Conservation (phyloP, 2,113 vertebrate genomes). For the Chamaea fasciata region DNA sequence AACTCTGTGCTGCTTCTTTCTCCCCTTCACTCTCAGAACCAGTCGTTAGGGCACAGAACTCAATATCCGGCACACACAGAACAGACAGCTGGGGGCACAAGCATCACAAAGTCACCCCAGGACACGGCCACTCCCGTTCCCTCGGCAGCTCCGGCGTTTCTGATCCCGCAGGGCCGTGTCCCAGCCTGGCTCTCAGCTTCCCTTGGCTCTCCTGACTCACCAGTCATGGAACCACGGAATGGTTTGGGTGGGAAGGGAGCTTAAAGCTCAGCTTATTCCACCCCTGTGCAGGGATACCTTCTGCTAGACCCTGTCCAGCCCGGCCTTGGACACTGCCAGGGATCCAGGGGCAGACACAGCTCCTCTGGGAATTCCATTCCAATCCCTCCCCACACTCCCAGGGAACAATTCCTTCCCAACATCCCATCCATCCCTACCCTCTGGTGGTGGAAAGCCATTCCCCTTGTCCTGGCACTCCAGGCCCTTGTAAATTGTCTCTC, state of each 20-base stretch:
- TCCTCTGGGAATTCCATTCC: background rate
- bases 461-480: background rate
- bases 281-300: background rate
- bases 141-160: background rate
- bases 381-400: background rate
- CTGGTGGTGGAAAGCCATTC: background rate
- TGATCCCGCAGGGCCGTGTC: background rate
- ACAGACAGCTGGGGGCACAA: too few species aligned
- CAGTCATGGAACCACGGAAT: too few species aligned
- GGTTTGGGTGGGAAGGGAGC: background rate
- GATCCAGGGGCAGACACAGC: background rate
- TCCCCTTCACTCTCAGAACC: too few species aligned
- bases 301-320: rapidly evolving
- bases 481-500: background rate
- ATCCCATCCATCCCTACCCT: background rate
- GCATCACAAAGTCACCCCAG: too few species aligned
- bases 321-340: background rate
- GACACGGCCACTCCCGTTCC: background rate
- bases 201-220: too few species aligned
- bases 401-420: background rate
- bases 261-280: background rate
- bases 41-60: too few species aligned
- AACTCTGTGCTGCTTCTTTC: too few species aligned
- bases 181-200: background rate
- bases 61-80: too few species aligned